These are phyloP conservation scores for Drosophila pseudoobscura DNA, from an alignment of 1,140 invertebrate species.

Conservation along the genomic window DNA sequence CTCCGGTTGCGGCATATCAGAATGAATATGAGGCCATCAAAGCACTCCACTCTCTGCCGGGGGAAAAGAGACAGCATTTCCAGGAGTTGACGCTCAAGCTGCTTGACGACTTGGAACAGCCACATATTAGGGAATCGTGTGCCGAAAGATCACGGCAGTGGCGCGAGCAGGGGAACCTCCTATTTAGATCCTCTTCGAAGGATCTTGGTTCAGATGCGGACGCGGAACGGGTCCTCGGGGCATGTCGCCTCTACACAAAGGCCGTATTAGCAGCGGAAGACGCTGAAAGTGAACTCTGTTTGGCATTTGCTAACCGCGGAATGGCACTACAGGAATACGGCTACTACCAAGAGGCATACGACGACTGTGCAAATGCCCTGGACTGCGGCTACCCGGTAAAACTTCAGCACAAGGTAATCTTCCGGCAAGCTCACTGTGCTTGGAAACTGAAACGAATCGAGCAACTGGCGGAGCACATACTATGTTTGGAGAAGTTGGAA, in stretches of 20 bases:
- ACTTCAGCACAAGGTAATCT: constrained; percentile 62
- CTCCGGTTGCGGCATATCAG: constrained; percentile 29
- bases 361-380: constrained; percentile 58
- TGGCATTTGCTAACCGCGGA: constrained; percentile 70
- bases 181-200: constrained; percentile 24
- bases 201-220: not conserved
- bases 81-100: not conserved
- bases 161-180: constrained; percentile 56
- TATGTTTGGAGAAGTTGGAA: constrained; percentile 13
- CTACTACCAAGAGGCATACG: constrained; percentile 70
- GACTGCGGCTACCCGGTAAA: constrained; percentile 47
- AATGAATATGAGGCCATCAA: constrained; percentile 58
- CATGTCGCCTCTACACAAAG: constrained; percentile 56
- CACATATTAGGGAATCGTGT: not conserved
- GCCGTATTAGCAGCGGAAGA: constrained; percentile 59
- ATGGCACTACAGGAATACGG: constrained; percentile 70
- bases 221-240: constrained; percentile 38
- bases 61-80: not conserved
- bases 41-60: constrained; percentile 21
- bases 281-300: constrained; percentile 31
- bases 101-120: too few relatives aligned
- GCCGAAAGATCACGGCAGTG: constrained; percentile 8
- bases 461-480: constrained; percentile 34
- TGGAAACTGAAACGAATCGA: constrained; percentile 42
- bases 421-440: constrained; percentile 68